Evolutionary conservation across 2,888 invertebrate genomes (phyloP), one percentile per base, ranked within the genome.

Genomic region (Coleophora flavipennella): DNA sequence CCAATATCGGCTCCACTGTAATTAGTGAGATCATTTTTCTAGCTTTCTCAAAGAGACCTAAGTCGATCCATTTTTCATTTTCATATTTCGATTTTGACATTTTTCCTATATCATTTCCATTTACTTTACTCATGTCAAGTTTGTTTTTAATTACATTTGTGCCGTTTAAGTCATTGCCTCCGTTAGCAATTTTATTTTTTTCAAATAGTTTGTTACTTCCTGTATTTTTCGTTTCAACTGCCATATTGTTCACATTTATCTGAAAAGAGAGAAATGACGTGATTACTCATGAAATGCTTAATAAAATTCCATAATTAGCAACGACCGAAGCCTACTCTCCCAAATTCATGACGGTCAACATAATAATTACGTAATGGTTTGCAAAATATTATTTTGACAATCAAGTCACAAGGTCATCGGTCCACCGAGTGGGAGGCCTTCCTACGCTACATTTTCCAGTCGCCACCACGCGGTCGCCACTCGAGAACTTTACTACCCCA

Each of bases 1-100:
- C 91, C 41, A 92, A 67, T 84, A 92, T 90, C 0, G 92, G 92
- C 59, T 92, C 92, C 3, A 92, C 91, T 8, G 92, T 92, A 49
- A 92, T 91, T 55, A 91, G 88, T 28, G 87, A 86, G 36, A 85
- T 75, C 57, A 92, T 73, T 46, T 85, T 85, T 48, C 68, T 75
- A 43, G 81, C 80, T 61, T 89, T 90, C 59, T 90, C 81, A 32
- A 74, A 71, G 46, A 87, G 61, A 35, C 77, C 81, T 76, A 89
- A 78, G 13, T 80, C 72, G 48, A 77, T 74, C 83, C 87, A 85
- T 38, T 67, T 62, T 12, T 67, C 65, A 40, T 57, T 61, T 48
- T 65, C 66, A 10, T 48, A 48, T 39, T 63, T 62, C 29, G 62
- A 59, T 29, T 48, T 51, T 41, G 60, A 64, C 13, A 35, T 39